Evolutionary conservation across 2,113 vertebrate genomes (phyloP), one percentile per base, ranked within the genome.

Genomic region (Chlorodrepanis virens): DNA sequence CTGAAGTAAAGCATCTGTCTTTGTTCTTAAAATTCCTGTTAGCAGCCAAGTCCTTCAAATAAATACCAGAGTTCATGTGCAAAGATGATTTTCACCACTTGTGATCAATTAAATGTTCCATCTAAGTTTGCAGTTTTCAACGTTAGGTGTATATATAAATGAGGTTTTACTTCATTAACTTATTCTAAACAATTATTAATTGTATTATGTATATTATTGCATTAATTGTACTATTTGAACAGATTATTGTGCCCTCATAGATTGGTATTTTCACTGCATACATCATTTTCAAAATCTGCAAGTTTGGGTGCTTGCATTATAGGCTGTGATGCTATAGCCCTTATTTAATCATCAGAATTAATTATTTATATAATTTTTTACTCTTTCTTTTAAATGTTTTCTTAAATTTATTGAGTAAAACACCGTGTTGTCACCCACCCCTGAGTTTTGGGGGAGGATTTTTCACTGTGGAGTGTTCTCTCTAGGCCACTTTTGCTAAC

Each of bases 21-120:
- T 93, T 89, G 61, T 80, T 87, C 63, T 75, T 84, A 92, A 93
- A 75, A 87, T 71, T 90, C 71, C 69, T 94, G 29, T 53, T 95
- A 60, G 60, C 35, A 90, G 56, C 27, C 11, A 16, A 60, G 37
- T 85, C 87, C 42, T 89, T 96, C 77, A 92, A 83, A 75, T 67
- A 78, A 22, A 37, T 60, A n/a, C 63, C 17, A 16, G 45, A 28
- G 76, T 39, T 91, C 31, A 17, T 52, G 29, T 78, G 68, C 54
- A 60, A 92, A 77, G 25, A 28, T 69, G 45, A 63, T 84, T 90
- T 93, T 87, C 24, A 15, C 27, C 44, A 5, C 17, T 67, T 39
- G 6, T 52, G 29, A 83, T n/a, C 44, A 74, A 17, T 21, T 1
- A 69, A 56, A 45, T 17, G 3, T 67, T 92, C 47, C 31, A 21